These are phyloP conservation scores for Crypturellus undulatus DNA, from an alignment of 2,113 vertebrate genomes.

Conservation along the genomic window DNA sequence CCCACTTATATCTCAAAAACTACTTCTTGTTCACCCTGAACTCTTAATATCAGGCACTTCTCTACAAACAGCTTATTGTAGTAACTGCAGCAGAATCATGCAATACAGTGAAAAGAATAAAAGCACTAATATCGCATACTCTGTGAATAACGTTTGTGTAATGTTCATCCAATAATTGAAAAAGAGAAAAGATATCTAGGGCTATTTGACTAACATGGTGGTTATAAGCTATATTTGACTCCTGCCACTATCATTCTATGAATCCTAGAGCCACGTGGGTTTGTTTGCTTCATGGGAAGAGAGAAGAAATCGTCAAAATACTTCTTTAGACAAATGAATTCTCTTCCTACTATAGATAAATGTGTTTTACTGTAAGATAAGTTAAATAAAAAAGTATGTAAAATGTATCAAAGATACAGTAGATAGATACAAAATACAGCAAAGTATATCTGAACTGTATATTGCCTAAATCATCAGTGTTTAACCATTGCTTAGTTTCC, in stretches of 20 bases:
- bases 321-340: neutral
- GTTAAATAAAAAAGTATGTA: neutral
- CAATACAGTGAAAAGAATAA: neutral
- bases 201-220: neutral
- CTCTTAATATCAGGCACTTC: neutral
- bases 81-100: neutral
- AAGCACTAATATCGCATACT: neutral
- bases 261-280: neutral
- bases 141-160: neutral
- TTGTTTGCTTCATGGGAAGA: neutral
- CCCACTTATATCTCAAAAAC: neutral
- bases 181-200: neutral
- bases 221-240: neutral
- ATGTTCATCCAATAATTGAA: neutral
- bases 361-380: neutral
- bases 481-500: neutral
- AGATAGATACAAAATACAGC: neutral
- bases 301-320: neutral
- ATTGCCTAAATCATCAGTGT: neutral
- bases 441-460: neutral
- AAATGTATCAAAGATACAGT: neutral
- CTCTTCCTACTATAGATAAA: neutral
- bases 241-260: neutral
- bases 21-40: neutral
- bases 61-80: neutral